Evolutionary conservation across 2,113 vertebrate genomes (phyloP).

Genomic region (Eolophus roseicapilla): DNA sequence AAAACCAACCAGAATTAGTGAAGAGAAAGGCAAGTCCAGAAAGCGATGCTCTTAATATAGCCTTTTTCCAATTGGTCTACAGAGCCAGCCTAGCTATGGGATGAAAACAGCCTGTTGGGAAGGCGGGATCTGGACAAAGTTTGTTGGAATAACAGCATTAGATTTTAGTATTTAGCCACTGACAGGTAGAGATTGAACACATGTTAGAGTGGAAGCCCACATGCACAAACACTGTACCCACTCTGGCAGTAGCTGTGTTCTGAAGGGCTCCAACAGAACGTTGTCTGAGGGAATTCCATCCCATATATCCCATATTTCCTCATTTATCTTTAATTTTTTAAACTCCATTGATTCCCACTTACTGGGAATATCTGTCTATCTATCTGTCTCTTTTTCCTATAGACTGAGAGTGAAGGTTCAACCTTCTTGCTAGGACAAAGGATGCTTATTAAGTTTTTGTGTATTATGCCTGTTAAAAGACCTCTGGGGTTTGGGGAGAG

Average conservation of each 20-base stretch:
- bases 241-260: neutral
- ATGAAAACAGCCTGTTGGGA: neutral
- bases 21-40: neutral
- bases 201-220: neutral
- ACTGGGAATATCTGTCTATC: neutral
- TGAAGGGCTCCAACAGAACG: neutral
- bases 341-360: neutral
- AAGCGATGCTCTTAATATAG: neutral
- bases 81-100: neutral
- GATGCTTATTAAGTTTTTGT: neutral
- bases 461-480: neutral
- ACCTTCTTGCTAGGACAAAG: neutral
- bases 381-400: neutral
- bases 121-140: neutral
- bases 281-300: neutral
- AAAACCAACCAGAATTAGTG: neutral
- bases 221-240: neutral
- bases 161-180: neutral
- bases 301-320: neutral
- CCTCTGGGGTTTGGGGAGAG: neutral
- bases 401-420: neutral
- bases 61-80: neutral
- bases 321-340: slow-evolving; percentile 12
- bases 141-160: neutral
- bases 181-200: neutral